Conservation (phyloP, 2,888 invertebrate species). For the Xanthorhoe spadicearia region DNA sequence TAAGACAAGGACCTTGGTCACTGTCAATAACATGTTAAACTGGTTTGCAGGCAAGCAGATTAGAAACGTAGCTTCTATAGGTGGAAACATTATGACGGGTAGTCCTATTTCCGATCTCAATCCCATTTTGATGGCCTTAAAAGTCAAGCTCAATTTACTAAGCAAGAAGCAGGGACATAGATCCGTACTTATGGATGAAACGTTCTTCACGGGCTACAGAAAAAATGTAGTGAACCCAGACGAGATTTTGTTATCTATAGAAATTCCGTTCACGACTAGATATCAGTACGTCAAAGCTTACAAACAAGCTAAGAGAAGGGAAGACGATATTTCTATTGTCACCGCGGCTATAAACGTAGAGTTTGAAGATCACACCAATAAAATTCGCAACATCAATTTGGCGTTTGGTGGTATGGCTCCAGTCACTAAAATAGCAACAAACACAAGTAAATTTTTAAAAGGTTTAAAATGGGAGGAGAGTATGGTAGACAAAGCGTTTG, state of each 20-base stretch:
- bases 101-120: slow-evolving; percentile 98
- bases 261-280: slow-evolving; percentile 88
- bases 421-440: slow-evolving; percentile 91
- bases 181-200: slow-evolving; percentile 88
- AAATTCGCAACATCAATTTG: slow-evolving; percentile 86
- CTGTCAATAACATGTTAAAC: slow-evolving; percentile 93
- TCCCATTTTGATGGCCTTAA: slow-evolving; percentile 94
- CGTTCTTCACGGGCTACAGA: slow-evolving; percentile 92
- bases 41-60: slow-evolving; percentile 99
- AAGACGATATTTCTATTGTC: slow-evolving; percentile 96
- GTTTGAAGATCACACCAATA: slow-evolving; percentile 81
- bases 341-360: slow-evolving; percentile 90
- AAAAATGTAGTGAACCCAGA: slow-evolving; percentile 88
- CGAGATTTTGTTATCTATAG: slow-evolving; percentile 90
- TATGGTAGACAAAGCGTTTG: slow-evolving; percentile 87
- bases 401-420: slow-evolving; percentile 98
- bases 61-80: slow-evolving; percentile 96
- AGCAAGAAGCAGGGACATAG: slow-evolving; percentile 84
- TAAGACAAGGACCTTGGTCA: slow-evolving; percentile 87
- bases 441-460: slow-evolving; percentile 86
- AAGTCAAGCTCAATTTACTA: slow-evolving; percentile 89
- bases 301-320: slow-evolving; percentile 93
- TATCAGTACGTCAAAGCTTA: slow-evolving; percentile 90
- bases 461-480: slow-evolving; percentile 88
- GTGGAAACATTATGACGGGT: slow-evolving; percentile 97